Base-by-base conservation (phyloP, 2,888 invertebrate species). In the Sycophila texana region DNA sequence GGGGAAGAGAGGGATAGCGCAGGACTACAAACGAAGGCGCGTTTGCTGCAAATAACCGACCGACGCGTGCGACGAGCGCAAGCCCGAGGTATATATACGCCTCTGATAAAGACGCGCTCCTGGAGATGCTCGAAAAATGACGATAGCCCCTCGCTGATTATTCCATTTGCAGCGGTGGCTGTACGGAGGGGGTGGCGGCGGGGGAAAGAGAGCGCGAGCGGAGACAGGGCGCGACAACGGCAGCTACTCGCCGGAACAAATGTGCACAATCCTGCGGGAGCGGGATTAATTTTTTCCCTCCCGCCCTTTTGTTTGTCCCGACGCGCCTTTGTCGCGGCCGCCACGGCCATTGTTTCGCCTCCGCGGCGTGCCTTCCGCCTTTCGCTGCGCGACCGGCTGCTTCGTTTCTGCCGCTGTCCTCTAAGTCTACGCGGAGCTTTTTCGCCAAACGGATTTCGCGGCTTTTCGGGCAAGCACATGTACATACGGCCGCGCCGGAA, bases 201-300 rank as follows among this genome's bases (percentile, higher is more conserved):
- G 20, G 49, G 47, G 20, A 58, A 22, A 47, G 47, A 47, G 14
- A 2, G 26, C 67, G n/a, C 26, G 26, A 14, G 13, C 14, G 53
- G 39, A 63, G 63, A 63, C 47, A 63, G 63, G 39, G 63, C 16
- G 53, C n/a, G 18, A 63, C 61, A 61, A 16, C 55, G 18, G 65
- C 18, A 68, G n/a, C 68, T 30, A 58, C 14, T 57, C 39, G 30
- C 70, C 20, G 7, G 10, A 70, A 70, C 47, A 18, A 72, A 72
- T 51, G 60, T 18, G 53, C 18, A 47, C 30, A 63, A 55, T 55
- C 55, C 20, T 39, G 18, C 53, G 5, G 39, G 39, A 39, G 49
- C 7, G n/a, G 51, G 58, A 72, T 72, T 71, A 72, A 65, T 72
- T 77, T 58, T 72, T 74, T 70, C 10, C 20, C 39, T 14, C 39